Evolutionary conservation across 2,797 vertebrate genomes (phyloP).

Genomic region (Rhinella marina): DNA sequence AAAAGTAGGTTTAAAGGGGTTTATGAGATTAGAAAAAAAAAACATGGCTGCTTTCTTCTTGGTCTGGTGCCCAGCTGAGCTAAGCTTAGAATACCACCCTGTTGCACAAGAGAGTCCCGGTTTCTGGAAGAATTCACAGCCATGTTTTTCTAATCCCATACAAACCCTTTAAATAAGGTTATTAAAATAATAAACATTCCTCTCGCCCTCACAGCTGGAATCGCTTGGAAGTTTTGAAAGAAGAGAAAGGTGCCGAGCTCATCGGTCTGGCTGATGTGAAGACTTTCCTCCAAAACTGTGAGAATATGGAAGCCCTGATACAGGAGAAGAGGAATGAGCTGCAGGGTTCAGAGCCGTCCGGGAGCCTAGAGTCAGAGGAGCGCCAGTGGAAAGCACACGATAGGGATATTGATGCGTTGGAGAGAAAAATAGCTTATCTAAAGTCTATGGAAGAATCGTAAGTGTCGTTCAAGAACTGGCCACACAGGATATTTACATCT

Average conservation of each 20-base stretch:
- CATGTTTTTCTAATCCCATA: no score
- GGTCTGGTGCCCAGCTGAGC: no score
- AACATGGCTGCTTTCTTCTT: no score
- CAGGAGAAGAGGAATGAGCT: conserved; percentile 74
- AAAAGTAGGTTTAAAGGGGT: no score
- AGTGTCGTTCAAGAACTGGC: neutral
- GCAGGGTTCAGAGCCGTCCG: conserved; percentile 68
- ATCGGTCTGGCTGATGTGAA: conserved; percentile 76
- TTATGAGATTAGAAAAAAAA: no score
- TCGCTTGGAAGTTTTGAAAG: conserved; percentile 80
- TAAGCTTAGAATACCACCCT: no score
- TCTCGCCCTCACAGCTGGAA: conserved; percentile 78
- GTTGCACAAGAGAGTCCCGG: no score
- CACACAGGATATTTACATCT: neutral
- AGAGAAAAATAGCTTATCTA: conserved; percentile 82
- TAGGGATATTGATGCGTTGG: conserved; percentile 79
- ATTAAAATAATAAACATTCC: neutral
- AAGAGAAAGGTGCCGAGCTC: conserved; percentile 81
- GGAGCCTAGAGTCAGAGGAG: conserved; percentile 72
- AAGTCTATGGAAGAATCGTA: conserved; percentile 82
- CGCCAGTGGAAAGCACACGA: conserved; percentile 71
- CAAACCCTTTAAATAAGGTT: neutral
- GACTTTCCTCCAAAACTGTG: conserved; percentile 82
- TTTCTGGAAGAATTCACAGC: no score
- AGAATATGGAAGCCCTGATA: conserved; percentile 76